Base-by-base conservation (phyloP, 2,113 vertebrate genomes). In the Eidolon helvum region DNA sequence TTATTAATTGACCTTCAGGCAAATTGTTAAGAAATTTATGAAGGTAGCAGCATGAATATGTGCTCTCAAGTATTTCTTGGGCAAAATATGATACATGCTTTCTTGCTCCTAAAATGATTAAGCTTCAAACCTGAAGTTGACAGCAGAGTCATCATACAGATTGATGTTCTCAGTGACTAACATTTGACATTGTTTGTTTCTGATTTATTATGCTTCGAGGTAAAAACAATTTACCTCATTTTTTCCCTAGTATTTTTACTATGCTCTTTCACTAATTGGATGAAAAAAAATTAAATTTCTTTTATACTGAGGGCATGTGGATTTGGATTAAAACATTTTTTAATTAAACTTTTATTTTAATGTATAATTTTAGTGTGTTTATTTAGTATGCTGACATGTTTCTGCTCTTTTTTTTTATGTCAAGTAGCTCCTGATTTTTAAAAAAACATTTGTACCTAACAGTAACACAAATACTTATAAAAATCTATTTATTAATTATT, bases 201-300 rank as follows among this genome's bases (percentile, higher is more conserved):
- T 98, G 97, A 98, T 98, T 98, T 97, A 98, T 98, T 96, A 96
- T 50, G 18, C 33, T 97, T 97, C 55, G 53, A 80, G 77, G 12
- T 84, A 97, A 94, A 97, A 97, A 82, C 91, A 53, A 91, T 94
- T 96, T 91, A 96, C 65, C 28, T 90, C 86, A 48, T 85, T 96
- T 92, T 96, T 85, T 96, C 90, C 79, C 94, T 71, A 94, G 50
- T 93, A 71, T 96, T 97, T 98, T 97, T 96, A 78, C 79, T 38
- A 0, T 96, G 68, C 11, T 90, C 45, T 97, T 97, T 96, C 90
- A 71, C 79, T 98, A 98, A 98, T 96, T 98, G 93, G 82, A 96
- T 98, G n/a, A n/a, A 2, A 65, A 97, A 85, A 69, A 94, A 22
- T 77, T 90, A 14, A 79, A 24, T 82, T 92, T 82, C 19, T 88